Evolutionary conservation across 2,113 vertebrate genomes (phyloP).

Genomic region (Aphyosemion australe): DNA sequence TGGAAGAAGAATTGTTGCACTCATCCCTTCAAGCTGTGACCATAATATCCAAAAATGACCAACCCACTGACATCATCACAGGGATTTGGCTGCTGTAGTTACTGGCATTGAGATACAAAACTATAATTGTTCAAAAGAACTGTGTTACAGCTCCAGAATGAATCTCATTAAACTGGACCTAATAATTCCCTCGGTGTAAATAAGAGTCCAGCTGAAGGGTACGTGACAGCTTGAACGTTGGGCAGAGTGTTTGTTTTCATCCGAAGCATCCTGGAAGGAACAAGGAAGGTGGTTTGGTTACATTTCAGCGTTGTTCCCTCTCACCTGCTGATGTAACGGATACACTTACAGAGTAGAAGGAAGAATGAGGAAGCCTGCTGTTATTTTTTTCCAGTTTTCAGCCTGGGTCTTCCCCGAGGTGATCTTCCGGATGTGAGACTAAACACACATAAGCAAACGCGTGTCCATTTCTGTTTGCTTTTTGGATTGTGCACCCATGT

Average conservation of each 20-base stretch:
- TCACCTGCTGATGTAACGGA: conserved; percentile 54
- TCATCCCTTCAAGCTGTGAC: no score
- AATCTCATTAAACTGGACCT: no score
- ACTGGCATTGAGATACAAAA: no score
- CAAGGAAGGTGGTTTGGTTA: conserved; percentile 27
- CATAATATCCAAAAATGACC: no score
- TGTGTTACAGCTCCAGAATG: no score
- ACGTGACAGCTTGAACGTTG: background rate
- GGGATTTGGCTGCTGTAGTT: no score
- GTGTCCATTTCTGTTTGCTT: background rate
- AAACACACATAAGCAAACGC: conserved; percentile 18
- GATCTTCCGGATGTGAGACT: conserved; percentile 37
- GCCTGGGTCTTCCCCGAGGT: conserved; percentile 15
- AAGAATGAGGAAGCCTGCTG: conserved; percentile 50
- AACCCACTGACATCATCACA: no score
- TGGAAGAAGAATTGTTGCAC: no score
- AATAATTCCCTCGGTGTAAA: background rate
- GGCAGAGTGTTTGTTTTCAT: background rate
- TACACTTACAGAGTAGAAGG: conserved; percentile 2
- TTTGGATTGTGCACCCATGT: background rate
- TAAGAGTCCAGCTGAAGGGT: background rate
- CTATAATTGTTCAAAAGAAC: no score
- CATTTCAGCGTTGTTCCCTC: conserved; percentile 30
- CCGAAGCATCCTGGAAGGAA: conserved; percentile 29
- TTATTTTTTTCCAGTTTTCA: conserved; percentile 40